Conservation (phyloP, 1,140 invertebrate genomes). For the Pomacea maculata region DNA sequence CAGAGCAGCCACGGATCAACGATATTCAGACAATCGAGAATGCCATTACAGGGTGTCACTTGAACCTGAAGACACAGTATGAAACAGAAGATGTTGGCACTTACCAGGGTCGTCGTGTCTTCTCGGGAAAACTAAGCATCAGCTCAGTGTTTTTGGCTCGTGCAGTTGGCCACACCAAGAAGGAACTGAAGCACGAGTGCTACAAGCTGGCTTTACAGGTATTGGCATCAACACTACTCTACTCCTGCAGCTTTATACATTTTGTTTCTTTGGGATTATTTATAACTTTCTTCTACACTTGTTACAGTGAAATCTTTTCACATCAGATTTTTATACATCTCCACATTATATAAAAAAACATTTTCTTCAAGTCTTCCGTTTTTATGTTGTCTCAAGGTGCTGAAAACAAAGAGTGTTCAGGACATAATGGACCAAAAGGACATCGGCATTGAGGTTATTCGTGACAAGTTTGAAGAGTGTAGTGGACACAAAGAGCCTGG, state of each 20-base stretch:
- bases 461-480: conserved; percentile 27
- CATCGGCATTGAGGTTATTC: conserved; percentile 44
- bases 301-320: too few relatives aligned
- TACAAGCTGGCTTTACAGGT: conserved; percentile 47
- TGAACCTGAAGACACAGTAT: conserved; percentile 39
- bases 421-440: conserved; percentile 46
- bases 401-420: conserved; percentile 32
- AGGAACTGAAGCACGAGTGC: conserved; percentile 49
- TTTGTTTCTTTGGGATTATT: too few relatives aligned
- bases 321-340: too few relatives aligned
- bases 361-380: too few relatives aligned
- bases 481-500: background rate
- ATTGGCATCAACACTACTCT: background rate
- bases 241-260: too few relatives aligned
- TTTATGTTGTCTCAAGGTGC: background rate
- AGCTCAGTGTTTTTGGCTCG: conserved; percentile 42
- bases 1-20: conserved; percentile 9
- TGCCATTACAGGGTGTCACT: conserved; percentile 46
- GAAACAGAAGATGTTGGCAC: conserved; percentile 45
- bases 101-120: conserved; percentile 42
- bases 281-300: too few relatives aligned
- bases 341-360: too few relatives aligned
- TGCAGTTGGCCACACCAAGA: conserved; percentile 45
- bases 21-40: conserved; percentile 51
- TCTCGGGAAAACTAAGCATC: conserved; percentile 42